phyloP scores from a whole-genome alignment of 2,797 vertebrate genomes.

The Poecilia velifera region DNA sequence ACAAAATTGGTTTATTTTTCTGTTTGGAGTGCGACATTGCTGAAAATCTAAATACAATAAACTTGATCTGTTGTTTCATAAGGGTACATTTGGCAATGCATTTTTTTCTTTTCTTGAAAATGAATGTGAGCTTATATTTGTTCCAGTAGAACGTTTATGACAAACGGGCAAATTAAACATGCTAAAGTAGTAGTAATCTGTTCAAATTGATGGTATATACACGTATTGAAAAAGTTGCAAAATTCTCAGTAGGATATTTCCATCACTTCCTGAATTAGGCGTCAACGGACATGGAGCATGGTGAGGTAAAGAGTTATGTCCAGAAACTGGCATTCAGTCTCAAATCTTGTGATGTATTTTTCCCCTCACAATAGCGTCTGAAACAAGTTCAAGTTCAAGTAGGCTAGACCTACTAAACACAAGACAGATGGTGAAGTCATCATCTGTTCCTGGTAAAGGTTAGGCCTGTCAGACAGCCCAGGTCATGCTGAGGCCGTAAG shows the following conservation, averaged over 20 bases:
- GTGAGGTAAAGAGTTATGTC: constrained; percentile 7
- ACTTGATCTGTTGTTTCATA: neutral
- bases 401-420: constrained; percentile 59
- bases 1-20: neutral
- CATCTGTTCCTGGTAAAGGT: constrained; percentile 67
- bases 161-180: neutral
- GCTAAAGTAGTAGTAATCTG: neutral
- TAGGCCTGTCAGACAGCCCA: constrained; percentile 70
- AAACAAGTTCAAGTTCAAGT: constrained; percentile 81
- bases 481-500: constrained; percentile 59
- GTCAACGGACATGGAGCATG: neutral
- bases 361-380: constrained; percentile 20
- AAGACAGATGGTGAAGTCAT: constrained; percentile 76
- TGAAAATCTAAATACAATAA: neutral
- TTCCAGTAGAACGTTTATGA: neutral
- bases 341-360: constrained; percentile 5
- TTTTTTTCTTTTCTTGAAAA: neutral
- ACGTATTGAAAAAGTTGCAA: neutral
- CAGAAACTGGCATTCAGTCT: neutral
- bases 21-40: neutral
- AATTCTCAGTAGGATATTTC: neutral
- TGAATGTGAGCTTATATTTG: neutral
- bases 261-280: neutral
- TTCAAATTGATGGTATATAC: neutral
- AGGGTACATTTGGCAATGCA: neutral